A percentile compares a stretch with the other conserved stretches of the same genome.
phyloP scores from a whole-genome alignment of 1,140 invertebrate genomes.

The Heliconius hewitsoni region DNA sequence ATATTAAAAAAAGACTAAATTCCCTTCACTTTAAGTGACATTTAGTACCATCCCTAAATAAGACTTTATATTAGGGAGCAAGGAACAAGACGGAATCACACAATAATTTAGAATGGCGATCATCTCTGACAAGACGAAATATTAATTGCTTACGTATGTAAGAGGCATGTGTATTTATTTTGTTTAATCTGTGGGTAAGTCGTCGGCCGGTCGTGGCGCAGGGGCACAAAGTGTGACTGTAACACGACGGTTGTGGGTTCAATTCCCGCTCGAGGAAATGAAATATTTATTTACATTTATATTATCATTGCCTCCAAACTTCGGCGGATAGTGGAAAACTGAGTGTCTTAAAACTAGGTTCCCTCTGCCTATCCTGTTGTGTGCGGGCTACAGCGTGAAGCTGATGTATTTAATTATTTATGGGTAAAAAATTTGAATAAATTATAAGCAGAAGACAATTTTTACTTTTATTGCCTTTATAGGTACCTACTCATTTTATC shows the following conservation, averaged over 20 bases:
- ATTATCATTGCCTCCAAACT: too few species aligned
- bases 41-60: neutral
- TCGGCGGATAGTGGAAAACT: too few species aligned
- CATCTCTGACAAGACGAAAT: constrained; percentile 20
- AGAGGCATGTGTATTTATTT: neutral
- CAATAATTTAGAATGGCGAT: constrained; percentile 28
- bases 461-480: neutral
- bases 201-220: too few species aligned
- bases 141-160: constrained; percentile 30
- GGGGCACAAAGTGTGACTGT: too few species aligned
- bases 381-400: too few species aligned
- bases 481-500: neutral
- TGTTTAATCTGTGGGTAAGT: neutral
- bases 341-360: too few species aligned
- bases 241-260: too few species aligned
- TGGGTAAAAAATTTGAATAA: neutral
- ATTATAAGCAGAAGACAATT: neutral
- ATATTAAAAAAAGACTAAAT: neutral
- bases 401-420: too few species aligned
- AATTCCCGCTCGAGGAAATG: too few species aligned
- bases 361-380: too few species aligned
- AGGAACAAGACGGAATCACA: constrained; percentile 11
- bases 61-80: neutral
- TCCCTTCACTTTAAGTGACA: neutral
- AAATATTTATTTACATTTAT: too few species aligned